A percentile compares a stretch with the other conserved stretches of the same genome.
Evolutionary conservation across 2,888 invertebrate genomes (phyloP).

Genomic region (Cataglyphis altisquamis): DNA sequence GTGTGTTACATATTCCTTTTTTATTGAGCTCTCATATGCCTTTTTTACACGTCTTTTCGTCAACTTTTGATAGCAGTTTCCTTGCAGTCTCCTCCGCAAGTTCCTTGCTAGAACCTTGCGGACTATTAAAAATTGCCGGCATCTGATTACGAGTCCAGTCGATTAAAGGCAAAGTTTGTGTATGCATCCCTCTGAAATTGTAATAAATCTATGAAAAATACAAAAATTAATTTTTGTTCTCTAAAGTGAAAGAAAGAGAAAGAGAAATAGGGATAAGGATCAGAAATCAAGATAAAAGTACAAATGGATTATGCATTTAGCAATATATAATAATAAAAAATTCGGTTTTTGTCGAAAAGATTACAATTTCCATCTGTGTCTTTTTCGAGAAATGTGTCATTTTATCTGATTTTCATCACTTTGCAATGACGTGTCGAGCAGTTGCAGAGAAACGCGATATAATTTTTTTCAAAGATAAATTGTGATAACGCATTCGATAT

Average conservation of each 20-base stretch:
- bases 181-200: not conserved
- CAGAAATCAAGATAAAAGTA: not conserved
- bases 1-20: slow-evolving; percentile 2
- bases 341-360: not conserved
- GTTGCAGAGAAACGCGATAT: slow-evolving; percentile 12
- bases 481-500: slow-evolving; percentile 34
- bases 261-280: not conserved
- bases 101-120: not conserved
- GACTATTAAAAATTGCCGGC: not conserved
- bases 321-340: not conserved
- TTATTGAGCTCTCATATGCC: not conserved
- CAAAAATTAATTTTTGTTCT: not conserved
- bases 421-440: slow-evolving; percentile 6
- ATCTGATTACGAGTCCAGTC: not conserved
- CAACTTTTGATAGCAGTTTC: not conserved
- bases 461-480: slow-evolving; percentile 39
- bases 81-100: not conserved
- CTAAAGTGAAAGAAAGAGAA: not conserved
- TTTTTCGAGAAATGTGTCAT: not conserved
- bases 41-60: not conserved
- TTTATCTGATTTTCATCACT: slow-evolving; percentile 10
- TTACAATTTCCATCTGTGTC: not conserved
- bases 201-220: not conserved
- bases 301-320: not conserved
- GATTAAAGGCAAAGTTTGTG: not conserved